Conservation (phyloP, 37 sponge, comb jelly and placozoan genomes). For the Tethya wilhelma region DNA sequence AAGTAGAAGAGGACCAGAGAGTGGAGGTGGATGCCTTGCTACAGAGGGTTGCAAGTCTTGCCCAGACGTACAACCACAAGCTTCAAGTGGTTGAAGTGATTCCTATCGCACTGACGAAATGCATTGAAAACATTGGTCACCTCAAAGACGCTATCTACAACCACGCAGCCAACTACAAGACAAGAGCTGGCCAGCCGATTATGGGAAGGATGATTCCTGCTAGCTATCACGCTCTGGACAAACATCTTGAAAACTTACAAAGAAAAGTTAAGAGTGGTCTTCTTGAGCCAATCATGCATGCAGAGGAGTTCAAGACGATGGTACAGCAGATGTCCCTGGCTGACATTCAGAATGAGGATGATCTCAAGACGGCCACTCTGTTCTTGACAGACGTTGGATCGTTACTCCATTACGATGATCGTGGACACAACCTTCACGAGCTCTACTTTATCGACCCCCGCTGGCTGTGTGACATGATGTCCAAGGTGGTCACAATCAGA, state of each 20-base stretch:
- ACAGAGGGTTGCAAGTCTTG: slow-evolving; percentile 26
- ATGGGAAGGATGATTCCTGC: slow-evolving; percentile 72
- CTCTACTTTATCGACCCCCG: slow-evolving; percentile 76
- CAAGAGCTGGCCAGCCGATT: slow-evolving; percentile 27
- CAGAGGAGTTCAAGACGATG: slow-evolving; percentile 53
- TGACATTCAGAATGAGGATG: slow-evolving; percentile 63
- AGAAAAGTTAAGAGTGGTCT: slow-evolving; percentile 8
- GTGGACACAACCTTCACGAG: slow-evolving; percentile 57
- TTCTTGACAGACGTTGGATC: slow-evolving; percentile 76
- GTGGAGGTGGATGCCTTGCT: slow-evolving; percentile 26
- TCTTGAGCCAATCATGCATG: slow-evolving; percentile 57
- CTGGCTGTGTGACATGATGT: slow-evolving; percentile 90
- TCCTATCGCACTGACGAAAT: slow-evolving; percentile 25
- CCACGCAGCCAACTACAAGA: slow-evolving; percentile 45
- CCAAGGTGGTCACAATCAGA: slow-evolving; percentile 76
- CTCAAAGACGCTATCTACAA: slow-evolving; percentile 64
- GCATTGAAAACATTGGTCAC: slow-evolving; percentile 55
- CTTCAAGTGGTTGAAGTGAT: slow-evolving; percentile 45
- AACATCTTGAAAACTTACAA: slow-evolving; percentile 25
- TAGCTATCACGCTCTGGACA: slow-evolving; percentile 62
- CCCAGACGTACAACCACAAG: slow-evolving; percentile 18
- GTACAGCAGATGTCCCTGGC: slow-evolving; percentile 45
- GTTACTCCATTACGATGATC: slow-evolving; percentile 82
- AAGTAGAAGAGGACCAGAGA: slow-evolving; percentile 43
- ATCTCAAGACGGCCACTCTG: slow-evolving; percentile 60